Evolutionary conservation across 2,888 invertebrate species (phyloP).

Genomic region (Macrophya annulata): DNA sequence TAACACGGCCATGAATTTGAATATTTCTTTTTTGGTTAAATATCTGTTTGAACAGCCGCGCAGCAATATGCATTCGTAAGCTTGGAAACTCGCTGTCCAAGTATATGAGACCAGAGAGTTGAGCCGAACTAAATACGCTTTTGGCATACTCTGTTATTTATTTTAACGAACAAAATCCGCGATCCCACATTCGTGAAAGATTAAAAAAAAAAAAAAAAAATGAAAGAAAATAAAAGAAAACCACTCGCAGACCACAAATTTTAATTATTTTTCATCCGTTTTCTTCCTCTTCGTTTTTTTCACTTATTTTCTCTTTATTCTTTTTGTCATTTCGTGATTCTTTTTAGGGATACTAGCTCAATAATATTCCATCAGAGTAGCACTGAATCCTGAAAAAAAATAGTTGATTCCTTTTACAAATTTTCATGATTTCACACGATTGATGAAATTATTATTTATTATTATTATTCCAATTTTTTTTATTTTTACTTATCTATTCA

Average conservation of each 20-base stretch:
- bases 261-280: not conserved
- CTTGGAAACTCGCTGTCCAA: not conserved
- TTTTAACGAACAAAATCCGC: constrained; percentile 38
- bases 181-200: too few relatives aligned
- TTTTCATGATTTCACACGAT: not conserved
- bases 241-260: not conserved
- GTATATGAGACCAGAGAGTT: not conserved
- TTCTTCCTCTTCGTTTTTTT: not conserved
- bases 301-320: too few relatives aligned
- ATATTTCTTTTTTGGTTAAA: not conserved
- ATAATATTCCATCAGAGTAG: too few relatives aligned
- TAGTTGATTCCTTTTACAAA: too few relatives aligned
- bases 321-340: too few relatives aligned
- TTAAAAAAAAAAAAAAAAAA: not conserved
- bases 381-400: too few relatives aligned
- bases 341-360: too few relatives aligned
- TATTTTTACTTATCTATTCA: not conserved
- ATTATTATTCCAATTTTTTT: not conserved
- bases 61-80: constrained; percentile 17
- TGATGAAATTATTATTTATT: not conserved
- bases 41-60: constrained; percentile 20
- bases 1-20: not conserved
- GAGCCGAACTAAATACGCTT: constrained; percentile 1
- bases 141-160: not conserved
- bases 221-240: not conserved